A percentile compares a stretch with the other conserved stretches of the same genome.
These are phyloP conservation scores for Criorhina ranunculi DNA, from an alignment of 2,888 invertebrate species.

Conservation along the genomic window DNA sequence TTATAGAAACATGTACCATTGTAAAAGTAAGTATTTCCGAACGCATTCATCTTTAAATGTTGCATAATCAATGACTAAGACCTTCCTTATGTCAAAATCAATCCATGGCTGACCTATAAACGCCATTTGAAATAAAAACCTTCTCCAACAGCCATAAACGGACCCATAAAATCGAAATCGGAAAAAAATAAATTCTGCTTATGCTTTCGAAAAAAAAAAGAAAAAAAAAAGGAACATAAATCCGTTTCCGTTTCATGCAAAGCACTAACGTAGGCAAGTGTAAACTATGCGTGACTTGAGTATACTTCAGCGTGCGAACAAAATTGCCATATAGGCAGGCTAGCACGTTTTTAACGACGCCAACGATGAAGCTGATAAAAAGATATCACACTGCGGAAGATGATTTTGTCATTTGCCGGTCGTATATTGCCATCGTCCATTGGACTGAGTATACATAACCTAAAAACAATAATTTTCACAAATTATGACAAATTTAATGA, in stretches of 20 bases:
- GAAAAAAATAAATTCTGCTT: background rate
- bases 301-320: no score
- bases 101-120: background rate
- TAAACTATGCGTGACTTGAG: conserved; percentile 11
- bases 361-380: conserved; percentile 2
- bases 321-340: background rate
- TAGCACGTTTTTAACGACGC: background rate
- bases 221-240: background rate
- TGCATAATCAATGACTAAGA: background rate
- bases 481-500: conserved; percentile 32
- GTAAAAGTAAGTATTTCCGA: background rate
- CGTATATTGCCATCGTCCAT: conserved; percentile 42
- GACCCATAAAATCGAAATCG: conserved; percentile 7
- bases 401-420: conserved; percentile 20
- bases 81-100: conserved; percentile 30
- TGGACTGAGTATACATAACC: background rate
- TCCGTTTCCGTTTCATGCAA: conserved; percentile 12
- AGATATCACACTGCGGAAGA: conserved; percentile 3
- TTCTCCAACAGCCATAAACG: conserved; percentile 20
- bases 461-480: background rate
- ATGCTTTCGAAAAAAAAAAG: background rate
- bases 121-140: conserved; percentile 23
- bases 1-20: no score
- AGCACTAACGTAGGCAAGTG: conserved; percentile 17
- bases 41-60: background rate